Conservation (phyloP, 2,797 vertebrate genomes). For the Tapera naevia region DNA sequence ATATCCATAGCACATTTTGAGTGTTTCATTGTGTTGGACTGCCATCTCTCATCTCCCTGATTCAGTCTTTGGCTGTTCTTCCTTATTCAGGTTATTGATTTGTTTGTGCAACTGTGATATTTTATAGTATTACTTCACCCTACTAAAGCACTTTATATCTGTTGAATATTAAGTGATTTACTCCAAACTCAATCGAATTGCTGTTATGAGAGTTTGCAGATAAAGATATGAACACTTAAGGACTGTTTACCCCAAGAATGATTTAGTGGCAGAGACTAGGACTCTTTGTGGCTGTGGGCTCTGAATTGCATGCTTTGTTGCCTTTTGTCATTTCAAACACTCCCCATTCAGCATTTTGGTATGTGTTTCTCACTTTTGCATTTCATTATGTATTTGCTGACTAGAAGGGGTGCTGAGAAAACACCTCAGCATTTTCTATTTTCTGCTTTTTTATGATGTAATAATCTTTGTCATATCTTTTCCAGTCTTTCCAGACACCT, state of each 20-base stretch:
- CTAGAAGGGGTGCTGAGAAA: neutral
- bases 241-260: neutral
- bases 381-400: neutral
- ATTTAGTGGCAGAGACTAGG: neutral
- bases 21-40: neutral
- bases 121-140: constrained; percentile 15
- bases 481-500: neutral
- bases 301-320: neutral
- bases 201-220: neutral
- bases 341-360: neutral
- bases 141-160: neutral
- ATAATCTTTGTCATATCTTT: neutral
- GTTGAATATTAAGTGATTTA: constrained; percentile 26
- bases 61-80: neutral
- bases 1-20: neutral
- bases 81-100: neutral
- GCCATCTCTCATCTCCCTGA: neutral
- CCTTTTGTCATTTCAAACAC: neutral
- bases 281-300: neutral
- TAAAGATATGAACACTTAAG: neutral
- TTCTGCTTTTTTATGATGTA: neutral
- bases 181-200: neutral
- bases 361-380: neutral
- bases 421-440: neutral
- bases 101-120: neutral